Conservation (phyloP, 1,140 invertebrate species). For the Drosophila ironensis region DNA sequence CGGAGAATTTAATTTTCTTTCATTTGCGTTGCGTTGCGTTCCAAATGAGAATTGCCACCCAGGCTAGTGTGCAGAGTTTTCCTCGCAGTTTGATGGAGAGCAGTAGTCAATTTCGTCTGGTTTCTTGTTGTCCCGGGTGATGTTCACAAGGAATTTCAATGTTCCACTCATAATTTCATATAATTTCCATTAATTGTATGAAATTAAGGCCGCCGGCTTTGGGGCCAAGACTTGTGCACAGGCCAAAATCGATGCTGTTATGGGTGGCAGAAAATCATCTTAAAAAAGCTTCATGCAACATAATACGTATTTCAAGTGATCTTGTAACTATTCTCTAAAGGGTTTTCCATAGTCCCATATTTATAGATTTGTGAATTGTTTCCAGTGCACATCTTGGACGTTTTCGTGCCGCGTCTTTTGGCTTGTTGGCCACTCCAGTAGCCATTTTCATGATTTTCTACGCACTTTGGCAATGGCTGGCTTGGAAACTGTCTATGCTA, state of each 20-base stretch:
- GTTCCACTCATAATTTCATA: constrained; percentile 79
- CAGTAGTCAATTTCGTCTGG: constrained; percentile 35
- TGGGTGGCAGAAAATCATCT: no score
- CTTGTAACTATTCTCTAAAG: no score
- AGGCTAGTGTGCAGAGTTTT: constrained; percentile 32
- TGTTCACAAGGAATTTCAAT: constrained; percentile 79
- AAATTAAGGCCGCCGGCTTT: constrained; percentile 66
- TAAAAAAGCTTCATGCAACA: no score
- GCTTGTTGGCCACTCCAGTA: constrained; percentile 54
- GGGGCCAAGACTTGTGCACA: constrained; percentile 2
- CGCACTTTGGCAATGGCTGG: constrained; percentile 74
- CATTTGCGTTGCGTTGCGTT: constrained; percentile 59
- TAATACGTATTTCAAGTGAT: neutral
- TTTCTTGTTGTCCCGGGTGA: constrained; percentile 67
- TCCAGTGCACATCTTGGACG: neutral
- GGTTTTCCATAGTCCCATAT: no score
- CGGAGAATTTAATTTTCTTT: constrained; percentile 81
- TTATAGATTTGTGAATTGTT: neutral
- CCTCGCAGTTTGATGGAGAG: constrained; percentile 8
- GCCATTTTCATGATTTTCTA: constrained; percentile 79
- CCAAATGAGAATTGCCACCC: constrained; percentile 62
- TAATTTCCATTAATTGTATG: constrained; percentile 77
- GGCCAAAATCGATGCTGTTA: no score
- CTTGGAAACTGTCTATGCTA: constrained; percentile 64
- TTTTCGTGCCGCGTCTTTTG: no score